Base-by-base conservation (phyloP, 2,888 invertebrate genomes). In the Adelognathus sp. region DNA sequence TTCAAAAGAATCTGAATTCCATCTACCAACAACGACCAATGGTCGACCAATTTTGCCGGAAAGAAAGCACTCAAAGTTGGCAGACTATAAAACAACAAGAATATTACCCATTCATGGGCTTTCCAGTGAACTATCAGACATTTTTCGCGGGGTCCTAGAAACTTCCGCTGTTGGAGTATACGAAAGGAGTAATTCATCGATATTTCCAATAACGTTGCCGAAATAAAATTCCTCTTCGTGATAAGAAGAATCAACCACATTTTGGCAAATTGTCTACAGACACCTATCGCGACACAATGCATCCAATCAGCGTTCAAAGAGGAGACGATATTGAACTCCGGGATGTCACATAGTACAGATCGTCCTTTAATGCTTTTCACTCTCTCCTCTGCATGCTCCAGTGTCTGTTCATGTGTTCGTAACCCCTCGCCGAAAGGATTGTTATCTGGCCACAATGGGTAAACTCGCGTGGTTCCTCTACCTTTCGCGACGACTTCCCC, bases 51-150 rank as follows among this genome's bases (percentile, higher is more conserved):
- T 61, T 76, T 72, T 56, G 36, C 72, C 60, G 72, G 61, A 11
- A 71, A 36, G 44, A 52, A 46, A 9, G 41, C 29, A 29, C 71
- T 60, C 11, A 72, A 44, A 3, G 60, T 44, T 7, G 63, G 66
- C 6, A 72, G 9, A 29, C 76, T 76, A 50, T 76, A 76, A 21
- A 63, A 67, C n/a, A 72, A n/a, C 14, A 80, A 54, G 58, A 60
- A 80, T 21, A 31, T 33, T 16, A 41, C 74, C 74, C 71, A 73
- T 69, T 52, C 54, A 39, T 60, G n/a, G 61, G 24, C n/a, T 78
- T 74, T 29, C 18, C 27, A 29, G 74, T 14, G 4, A 39, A 36
- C 7, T 41, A 46, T 75, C 41, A 44, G 31, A 18, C 75, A 63
- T 31, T 27, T 2, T 29, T 14, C 46, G 16, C 7, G 46, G 46